These are phyloP conservation scores for Chironomus riparius DNA, from an alignment of 2,888 invertebrate genomes.

Conservation along the genomic window DNA sequence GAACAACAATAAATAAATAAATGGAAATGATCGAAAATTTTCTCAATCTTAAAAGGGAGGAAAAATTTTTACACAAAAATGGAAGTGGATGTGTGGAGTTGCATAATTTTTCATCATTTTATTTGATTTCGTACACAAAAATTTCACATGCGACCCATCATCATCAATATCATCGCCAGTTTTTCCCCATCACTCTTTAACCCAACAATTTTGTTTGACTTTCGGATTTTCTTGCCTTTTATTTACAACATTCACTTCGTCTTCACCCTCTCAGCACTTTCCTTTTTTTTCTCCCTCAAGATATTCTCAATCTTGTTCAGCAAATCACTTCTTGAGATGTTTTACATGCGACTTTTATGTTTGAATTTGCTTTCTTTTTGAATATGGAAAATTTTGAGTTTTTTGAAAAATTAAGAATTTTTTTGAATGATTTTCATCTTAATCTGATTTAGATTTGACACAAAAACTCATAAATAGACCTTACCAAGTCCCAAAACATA, in stretches of 20 bases:
- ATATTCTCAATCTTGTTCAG: not conserved
- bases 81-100: not conserved
- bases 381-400: too few relatives aligned
- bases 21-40: not conserved
- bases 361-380: too few relatives aligned
- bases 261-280: not conserved
- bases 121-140: not conserved
- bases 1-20: too few relatives aligned
- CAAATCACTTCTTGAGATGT: not conserved
- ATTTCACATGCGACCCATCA: constrained; percentile 3
- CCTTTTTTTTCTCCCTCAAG: not conserved
- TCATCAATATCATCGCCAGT: not conserved
- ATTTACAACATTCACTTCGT: too few relatives aligned
- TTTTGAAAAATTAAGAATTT: too few relatives aligned
- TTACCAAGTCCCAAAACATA: too few relatives aligned
- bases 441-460: too few relatives aligned
- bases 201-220: constrained; percentile 9
- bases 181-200: not conserved
- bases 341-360: not conserved
- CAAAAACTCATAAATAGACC: too few relatives aligned
- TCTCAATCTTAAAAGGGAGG: too few relatives aligned
- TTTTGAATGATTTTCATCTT: too few relatives aligned
- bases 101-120: constrained; percentile 25
- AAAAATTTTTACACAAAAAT: too few relatives aligned
- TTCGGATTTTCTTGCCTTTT: constrained; percentile 5